These are phyloP conservation scores for Holothuria leucospilota DNA, from an alignment of 53 echinoderm and acorn worm species.

Conservation along the genomic window DNA sequence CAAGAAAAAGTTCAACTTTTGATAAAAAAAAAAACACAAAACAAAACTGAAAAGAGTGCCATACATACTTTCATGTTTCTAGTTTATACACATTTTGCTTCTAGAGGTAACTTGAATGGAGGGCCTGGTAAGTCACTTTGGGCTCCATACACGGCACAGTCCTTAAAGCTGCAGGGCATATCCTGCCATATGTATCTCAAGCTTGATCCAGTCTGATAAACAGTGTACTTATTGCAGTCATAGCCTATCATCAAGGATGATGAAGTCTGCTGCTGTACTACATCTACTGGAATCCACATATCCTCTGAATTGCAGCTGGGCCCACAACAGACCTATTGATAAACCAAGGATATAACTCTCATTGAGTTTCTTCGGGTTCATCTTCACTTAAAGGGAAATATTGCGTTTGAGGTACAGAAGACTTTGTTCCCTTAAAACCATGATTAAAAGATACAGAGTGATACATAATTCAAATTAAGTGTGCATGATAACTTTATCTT, in stretches of 20 bases:
- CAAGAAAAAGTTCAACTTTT: too few species aligned
- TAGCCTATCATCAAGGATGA: constrained; percentile 62
- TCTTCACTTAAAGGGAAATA: not conserved
- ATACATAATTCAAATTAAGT: too few species aligned
- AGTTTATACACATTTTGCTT: too few species aligned
- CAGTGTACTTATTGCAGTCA: constrained; percentile 37
- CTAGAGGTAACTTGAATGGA: constrained; percentile 60
- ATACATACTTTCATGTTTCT: too few species aligned
- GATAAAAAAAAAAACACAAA: too few species aligned
- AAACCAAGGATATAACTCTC: not conserved
- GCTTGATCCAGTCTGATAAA: constrained; percentile 11
- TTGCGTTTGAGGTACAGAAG: too few species aligned
- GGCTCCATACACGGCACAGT: constrained; percentile 80
- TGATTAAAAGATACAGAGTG: too few species aligned
- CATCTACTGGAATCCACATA: constrained; percentile 60
- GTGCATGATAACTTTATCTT: too few species aligned
- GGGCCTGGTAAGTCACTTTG: constrained; percentile 71
- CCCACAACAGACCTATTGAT: constrained; percentile 56
- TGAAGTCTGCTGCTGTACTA: constrained; percentile 31
- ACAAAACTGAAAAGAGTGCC: too few species aligned
- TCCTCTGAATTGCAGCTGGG: constrained; percentile 41
- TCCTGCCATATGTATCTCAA: constrained; percentile 83
- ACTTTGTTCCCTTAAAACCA: too few species aligned
- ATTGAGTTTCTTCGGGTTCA: too few species aligned
- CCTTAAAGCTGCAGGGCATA: constrained; percentile 82